These are phyloP conservation scores for Pseudolaguvia tuberculata DNA, from an alignment of 2,113 vertebrate species.

Conservation along the genomic window DNA sequence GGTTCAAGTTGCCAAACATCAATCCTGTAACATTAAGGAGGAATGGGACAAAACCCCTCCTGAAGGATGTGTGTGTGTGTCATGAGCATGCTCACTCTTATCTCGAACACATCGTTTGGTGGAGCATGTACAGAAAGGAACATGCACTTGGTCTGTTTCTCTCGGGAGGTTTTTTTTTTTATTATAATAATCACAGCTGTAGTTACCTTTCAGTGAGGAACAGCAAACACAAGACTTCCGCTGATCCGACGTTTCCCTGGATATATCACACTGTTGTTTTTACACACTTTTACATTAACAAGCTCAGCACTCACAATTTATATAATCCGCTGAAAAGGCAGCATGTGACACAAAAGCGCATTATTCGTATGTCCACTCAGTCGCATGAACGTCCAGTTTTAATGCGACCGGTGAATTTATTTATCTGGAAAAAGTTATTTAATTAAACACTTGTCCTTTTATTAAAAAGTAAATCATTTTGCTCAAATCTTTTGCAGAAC, in stretches of 20 bases:
- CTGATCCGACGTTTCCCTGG: constrained; percentile 10
- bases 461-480: no score
- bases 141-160: constrained; percentile 7
- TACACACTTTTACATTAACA: no score
- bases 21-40: no score
- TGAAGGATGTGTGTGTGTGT: constrained; percentile 22
- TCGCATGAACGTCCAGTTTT: background rate
- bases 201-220: constrained; percentile 17
- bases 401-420: no score
- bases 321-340: no score
- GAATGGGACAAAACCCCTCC: no score
- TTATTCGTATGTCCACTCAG: background rate
- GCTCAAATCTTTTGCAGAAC: no score
- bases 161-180: constrained; percentile 25
- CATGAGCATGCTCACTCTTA: constrained; percentile 30
- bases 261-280: no score
- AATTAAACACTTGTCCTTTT: no score
- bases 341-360: background rate
- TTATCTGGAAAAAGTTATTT: no score
- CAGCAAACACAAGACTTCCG: background rate
- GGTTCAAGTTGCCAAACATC: no score
- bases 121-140: background rate
- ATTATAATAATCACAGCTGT: constrained; percentile 15
- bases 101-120: constrained; percentile 33
- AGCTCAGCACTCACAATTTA: no score